These are phyloP conservation scores for Nysson spinosus DNA, from an alignment of 2,888 invertebrate species.

Conservation along the genomic window DNA sequence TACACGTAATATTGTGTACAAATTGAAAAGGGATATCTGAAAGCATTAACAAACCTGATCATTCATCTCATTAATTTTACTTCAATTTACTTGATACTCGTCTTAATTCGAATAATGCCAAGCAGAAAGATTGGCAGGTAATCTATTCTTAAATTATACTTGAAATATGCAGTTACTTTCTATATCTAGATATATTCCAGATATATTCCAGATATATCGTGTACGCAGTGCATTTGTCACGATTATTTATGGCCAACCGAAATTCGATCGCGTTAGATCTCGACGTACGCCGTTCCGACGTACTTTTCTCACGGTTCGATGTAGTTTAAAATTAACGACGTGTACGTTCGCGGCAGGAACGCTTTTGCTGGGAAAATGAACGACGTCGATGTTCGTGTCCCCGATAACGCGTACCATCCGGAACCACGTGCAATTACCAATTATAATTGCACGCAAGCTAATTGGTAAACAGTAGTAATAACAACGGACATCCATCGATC, in stretches of 20 bases:
- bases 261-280: constrained; percentile 1
- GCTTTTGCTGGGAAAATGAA: constrained; percentile 22
- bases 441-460: constrained; percentile 53
- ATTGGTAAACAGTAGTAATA: constrained; percentile 56
- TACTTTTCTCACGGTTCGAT: constrained; percentile 18
- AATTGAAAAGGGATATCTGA: too few relatives aligned
- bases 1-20: too few relatives aligned
- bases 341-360: constrained; percentile 4
- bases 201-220: too few relatives aligned
- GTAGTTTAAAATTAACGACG: constrained; percentile 39
- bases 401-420: constrained; percentile 6
- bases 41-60: not conserved
- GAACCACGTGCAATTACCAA: constrained; percentile 47
- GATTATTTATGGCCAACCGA: not conserved
- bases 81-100: not conserved
- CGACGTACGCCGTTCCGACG: not conserved
- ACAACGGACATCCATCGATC: constrained; percentile 49
- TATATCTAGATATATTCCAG: too few relatives aligned
- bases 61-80: not conserved
- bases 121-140: too few relatives aligned
- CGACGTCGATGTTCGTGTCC: constrained; percentile 8
- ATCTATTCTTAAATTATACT: too few relatives aligned
- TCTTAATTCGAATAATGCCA: not conserved
- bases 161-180: too few relatives aligned
- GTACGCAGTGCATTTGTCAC: not conserved